phyloP scores from a whole-genome alignment of 2,797 vertebrate species.

The Trachurus trachurus region DNA sequence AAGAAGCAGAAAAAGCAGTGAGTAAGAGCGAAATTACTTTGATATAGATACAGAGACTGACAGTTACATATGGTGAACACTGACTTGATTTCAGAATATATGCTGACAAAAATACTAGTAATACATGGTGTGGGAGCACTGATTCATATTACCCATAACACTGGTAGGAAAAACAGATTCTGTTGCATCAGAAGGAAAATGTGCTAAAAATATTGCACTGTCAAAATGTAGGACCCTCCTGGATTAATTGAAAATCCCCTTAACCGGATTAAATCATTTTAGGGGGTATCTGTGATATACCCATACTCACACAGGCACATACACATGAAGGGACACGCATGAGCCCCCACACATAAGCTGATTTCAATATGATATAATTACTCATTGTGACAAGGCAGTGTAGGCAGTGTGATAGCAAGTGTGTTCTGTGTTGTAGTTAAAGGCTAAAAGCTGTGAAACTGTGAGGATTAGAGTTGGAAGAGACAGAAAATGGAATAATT shows the following conservation, averaged over 20 bases:
- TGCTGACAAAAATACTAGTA: slow-evolving; percentile 3
- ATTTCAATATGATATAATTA: slow-evolving; percentile 79
- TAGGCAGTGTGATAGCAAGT: slow-evolving; percentile 72
- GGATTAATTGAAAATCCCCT: slow-evolving; percentile 76
- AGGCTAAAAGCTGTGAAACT: slow-evolving; percentile 73
- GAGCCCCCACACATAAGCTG: slow-evolving; percentile 70
- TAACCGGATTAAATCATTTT: slow-evolving; percentile 71
- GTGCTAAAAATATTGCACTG: slow-evolving; percentile 62
- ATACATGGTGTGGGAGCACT: slow-evolving; percentile 18
- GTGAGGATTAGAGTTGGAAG: slow-evolving; percentile 56
- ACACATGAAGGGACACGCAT: slow-evolving; percentile 53
- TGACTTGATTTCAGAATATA: slow-evolving; percentile 24
- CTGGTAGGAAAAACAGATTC: slow-evolving; percentile 34
- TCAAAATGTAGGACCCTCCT: slow-evolving; percentile 66
- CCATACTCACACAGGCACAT: slow-evolving; percentile 43
- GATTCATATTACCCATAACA: slow-evolving; percentile 38
- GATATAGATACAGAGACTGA: slow-evolving; percentile 6
- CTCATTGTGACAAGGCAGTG: slow-evolving; percentile 71
- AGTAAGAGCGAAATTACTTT: slow-evolving; percentile 12
- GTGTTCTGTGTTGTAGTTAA: slow-evolving; percentile 71
- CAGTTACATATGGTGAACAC: slow-evolving; percentile 12
- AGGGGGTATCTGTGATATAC: slow-evolving; percentile 44
- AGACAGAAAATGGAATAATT: slow-evolving; percentile 49
- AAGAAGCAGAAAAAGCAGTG: not conserved
- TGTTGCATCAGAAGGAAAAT: slow-evolving; percentile 46